phyloP scores from a whole-genome alignment of 2,888 invertebrate genomes.

The Dicyrtoma fusca region DNA sequence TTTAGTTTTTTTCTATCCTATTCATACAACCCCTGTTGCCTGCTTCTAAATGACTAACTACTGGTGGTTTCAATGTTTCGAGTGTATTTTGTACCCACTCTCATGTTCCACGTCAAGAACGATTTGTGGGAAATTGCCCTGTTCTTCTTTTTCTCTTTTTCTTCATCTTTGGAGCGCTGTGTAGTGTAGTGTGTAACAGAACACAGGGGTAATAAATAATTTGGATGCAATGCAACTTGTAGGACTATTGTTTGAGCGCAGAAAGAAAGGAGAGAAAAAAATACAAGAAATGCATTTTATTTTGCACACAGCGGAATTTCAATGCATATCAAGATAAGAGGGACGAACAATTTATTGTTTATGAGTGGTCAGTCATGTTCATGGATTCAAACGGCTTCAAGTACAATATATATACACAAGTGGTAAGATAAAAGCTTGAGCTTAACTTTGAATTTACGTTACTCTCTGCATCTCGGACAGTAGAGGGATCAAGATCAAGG shows the following conservation, averaged over 20 bases:
- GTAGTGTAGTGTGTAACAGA: not conserved
- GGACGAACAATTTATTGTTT: not conserved
- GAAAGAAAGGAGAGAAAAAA: constrained; percentile 2
- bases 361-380: too few species aligned
- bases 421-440: too few species aligned
- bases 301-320: not conserved
- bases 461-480: too few species aligned
- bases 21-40: too few species aligned
- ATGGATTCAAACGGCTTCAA: too few species aligned
- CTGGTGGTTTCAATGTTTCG: too few species aligned
- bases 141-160: not conserved
- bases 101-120: too few species aligned
- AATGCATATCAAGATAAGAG: constrained; percentile 1
- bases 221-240: not conserved
- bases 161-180: not conserved
- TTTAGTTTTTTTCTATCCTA: too few species aligned
- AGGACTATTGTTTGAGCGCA: not conserved
- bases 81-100: not conserved
- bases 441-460: too few species aligned
- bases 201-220: not conserved
- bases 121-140: not conserved
- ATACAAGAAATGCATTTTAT: not conserved
- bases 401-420: too few species aligned
- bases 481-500: too few species aligned
- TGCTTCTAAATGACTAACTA: too few species aligned